These are phyloP conservation scores for Poeciliopsis retropinna DNA, from an alignment of 2,113 vertebrate species.

Conservation along the genomic window DNA sequence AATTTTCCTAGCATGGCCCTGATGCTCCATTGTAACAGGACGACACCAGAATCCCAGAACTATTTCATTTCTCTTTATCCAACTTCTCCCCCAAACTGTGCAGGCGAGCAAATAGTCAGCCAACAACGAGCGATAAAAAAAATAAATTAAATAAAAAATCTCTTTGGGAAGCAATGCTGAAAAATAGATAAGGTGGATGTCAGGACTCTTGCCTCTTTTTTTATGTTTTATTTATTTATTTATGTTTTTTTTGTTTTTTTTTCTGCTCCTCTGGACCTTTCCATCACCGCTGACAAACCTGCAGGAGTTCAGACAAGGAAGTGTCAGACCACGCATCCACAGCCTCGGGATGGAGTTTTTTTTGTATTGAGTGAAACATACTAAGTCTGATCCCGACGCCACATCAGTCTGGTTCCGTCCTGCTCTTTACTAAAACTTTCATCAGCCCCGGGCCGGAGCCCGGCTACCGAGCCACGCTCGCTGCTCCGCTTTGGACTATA, in stretches of 20 bases:
- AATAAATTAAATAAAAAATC: not conserved
- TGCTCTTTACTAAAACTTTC: slow-evolving; percentile 34
- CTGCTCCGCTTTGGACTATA: slow-evolving; percentile 12
- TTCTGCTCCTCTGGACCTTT: slow-evolving; percentile 17
- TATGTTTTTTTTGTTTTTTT: not conserved
- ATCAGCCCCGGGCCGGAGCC: slow-evolving; percentile 12
- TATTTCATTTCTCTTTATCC: not conserved
- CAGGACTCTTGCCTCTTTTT: not conserved
- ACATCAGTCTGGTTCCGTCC: not conserved
- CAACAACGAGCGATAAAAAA: slow-evolving; percentile 7
- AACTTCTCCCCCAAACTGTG: not conserved
- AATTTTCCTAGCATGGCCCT: no score
- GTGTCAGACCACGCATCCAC: slow-evolving; percentile 34
- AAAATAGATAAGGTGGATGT: slow-evolving; percentile 30
- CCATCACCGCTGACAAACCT: slow-evolving; percentile 51
- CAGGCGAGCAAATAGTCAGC: not conserved
- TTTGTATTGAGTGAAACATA: slow-evolving; percentile 15
- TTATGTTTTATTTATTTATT: no score
- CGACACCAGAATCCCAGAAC: not conserved
- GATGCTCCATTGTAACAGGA: not conserved
- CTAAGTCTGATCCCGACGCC: slow-evolving; percentile 12
- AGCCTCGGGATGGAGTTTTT: not conserved
- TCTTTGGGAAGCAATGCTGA: slow-evolving; percentile 33
- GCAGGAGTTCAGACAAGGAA: slow-evolving; percentile 33
- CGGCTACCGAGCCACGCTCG: slow-evolving; percentile 1